Conservation (phyloP, 2,888 invertebrate genomes). For the Macropis europaea region DNA sequence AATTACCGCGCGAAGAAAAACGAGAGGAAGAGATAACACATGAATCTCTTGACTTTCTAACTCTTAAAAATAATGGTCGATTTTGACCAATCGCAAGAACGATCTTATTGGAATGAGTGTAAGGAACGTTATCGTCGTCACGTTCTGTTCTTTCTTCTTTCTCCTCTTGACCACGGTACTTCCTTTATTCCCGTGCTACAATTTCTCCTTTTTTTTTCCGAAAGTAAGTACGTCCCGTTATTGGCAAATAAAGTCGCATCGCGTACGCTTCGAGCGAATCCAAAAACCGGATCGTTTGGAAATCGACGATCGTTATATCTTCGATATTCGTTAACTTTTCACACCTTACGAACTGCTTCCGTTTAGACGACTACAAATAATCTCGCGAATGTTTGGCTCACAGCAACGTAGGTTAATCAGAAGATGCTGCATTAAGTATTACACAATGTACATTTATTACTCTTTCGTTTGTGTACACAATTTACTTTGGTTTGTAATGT, state of each 20-base stretch:
- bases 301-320: too few relatives aligned
- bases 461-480: neutral
- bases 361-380: too few relatives aligned
- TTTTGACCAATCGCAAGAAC: conserved; percentile 14
- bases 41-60: conserved; percentile 2
- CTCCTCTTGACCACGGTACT: neutral
- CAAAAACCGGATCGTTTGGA: too few relatives aligned
- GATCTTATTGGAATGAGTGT: conserved; percentile 29
- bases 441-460: neutral
- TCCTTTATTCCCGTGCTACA: neutral
- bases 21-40: neutral
- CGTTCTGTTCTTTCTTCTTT: neutral
- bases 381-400: too few relatives aligned
- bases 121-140: conserved; percentile 31
- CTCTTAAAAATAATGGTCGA: conserved; percentile 16
- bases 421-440: too few relatives aligned
- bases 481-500: neutral
- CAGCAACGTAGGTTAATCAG: too few relatives aligned
- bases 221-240: conserved; percentile 34
- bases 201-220: neutral
- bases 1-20: neutral
- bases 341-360: conserved; percentile 5
- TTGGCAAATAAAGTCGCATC: conserved; percentile 19
- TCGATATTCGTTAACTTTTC: neutral
- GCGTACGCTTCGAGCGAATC: neutral